phyloP scores from a whole-genome alignment of 2,797 vertebrate species.

The Rousettus madagascariensis region DNA sequence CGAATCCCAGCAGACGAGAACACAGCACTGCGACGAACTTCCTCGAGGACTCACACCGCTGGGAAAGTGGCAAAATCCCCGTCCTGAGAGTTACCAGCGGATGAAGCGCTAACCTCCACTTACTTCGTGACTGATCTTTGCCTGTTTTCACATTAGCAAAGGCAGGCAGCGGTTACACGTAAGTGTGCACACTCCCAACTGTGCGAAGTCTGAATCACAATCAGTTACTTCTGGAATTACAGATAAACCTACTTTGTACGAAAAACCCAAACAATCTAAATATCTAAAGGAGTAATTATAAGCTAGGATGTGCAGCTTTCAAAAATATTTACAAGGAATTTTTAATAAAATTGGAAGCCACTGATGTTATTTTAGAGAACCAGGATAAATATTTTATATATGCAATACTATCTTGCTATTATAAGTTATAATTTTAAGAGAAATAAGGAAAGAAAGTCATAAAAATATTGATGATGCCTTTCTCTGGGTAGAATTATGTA shows the following conservation, averaged over 20 bases:
- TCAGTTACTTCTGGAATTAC: neutral
- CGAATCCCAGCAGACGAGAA: neutral
- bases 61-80: neutral
- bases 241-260: neutral
- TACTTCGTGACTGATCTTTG: neutral
- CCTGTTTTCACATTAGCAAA: neutral
- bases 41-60: neutral
- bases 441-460: neutral
- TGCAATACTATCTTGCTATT: neutral
- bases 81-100: neutral
- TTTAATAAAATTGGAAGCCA: slow-evolving; percentile 5
- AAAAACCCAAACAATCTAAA: neutral
- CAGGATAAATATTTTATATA: neutral
- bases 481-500: neutral
- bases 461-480: neutral
- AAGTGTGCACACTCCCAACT: accelerated
- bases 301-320: neutral
- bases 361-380: neutral
- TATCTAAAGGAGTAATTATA: neutral
- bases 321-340: slow-evolving; percentile 19
- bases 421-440: slow-evolving; percentile 6
- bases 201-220: neutral
- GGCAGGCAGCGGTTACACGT: neutral
- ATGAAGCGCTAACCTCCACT: neutral
- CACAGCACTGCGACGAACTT: neutral